phyloP scores from a whole-genome alignment of 2,113 vertebrate species.

The Trachemys scripta region DNA sequence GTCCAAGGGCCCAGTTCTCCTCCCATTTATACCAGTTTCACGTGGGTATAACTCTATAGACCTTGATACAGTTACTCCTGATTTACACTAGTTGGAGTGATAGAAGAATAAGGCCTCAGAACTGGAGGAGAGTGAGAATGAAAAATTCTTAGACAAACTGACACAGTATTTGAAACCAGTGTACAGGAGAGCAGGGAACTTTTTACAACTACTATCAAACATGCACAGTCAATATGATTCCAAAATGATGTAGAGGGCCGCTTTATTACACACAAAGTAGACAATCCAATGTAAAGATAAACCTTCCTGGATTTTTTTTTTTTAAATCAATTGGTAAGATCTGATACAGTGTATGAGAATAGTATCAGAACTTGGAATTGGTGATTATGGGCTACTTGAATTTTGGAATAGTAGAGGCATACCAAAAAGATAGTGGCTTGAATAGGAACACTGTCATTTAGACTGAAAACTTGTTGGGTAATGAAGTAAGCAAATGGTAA shows the following conservation, averaged over 20 bases:
- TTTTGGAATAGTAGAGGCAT: background rate
- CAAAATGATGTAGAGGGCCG: conserved; percentile 26
- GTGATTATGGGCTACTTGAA: background rate
- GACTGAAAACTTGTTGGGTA: background rate
- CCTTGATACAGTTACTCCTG: background rate
- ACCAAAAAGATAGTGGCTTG: background rate
- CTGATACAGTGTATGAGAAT: background rate
- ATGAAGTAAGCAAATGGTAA: conserved; percentile 12
- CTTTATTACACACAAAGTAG: background rate
- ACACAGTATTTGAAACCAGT: background rate
- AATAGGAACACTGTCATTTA: background rate
- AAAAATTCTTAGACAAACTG: background rate
- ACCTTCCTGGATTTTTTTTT: background rate
- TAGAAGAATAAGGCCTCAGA: background rate
- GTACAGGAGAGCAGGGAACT: background rate
- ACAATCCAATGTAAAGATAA: conserved; percentile 6
- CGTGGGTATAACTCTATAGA: background rate
- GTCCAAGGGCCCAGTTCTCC: background rate
- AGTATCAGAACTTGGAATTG: background rate
- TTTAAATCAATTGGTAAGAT: background rate
- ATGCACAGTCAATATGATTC: background rate
- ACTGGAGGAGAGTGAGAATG: background rate
- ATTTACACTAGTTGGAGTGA: background rate
- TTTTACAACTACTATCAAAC: background rate
- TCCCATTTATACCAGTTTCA: background rate